phyloP scores from a whole-genome alignment of 2,113 vertebrate genomes.

The Clarias macrocephalus region DNA sequence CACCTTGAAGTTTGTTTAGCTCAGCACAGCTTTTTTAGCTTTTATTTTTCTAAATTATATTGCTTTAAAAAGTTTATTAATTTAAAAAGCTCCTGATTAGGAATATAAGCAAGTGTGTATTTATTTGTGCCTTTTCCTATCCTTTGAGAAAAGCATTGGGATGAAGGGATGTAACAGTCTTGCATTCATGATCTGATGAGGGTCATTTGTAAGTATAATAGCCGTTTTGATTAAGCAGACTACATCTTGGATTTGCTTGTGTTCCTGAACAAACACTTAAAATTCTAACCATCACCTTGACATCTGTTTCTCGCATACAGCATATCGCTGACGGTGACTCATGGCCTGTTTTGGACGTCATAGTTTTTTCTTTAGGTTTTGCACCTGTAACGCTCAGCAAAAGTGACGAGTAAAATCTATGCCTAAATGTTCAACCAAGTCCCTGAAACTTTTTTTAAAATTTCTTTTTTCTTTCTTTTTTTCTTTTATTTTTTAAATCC shows the following conservation, averaged over 20 bases:
- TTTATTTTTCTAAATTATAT: not conserved
- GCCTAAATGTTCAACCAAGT: not conserved
- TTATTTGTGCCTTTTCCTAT: not conserved
- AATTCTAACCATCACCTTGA: not conserved
- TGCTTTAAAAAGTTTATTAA: no score
- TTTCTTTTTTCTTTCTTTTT: no score
- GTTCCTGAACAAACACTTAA: not conserved
- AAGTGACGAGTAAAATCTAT: not conserved
- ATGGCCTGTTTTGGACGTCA: not conserved
- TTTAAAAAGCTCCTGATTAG: not conserved
- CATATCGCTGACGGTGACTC: not conserved
- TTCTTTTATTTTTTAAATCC: not conserved
- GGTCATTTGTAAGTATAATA: not conserved
- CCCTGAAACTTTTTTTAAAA: not conserved
- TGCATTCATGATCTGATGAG: not conserved
- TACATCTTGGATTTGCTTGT: not conserved
- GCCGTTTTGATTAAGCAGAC: not conserved
- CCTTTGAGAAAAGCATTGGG: not conserved
- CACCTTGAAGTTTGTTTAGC: not conserved
- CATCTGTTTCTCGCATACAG: constrained; percentile 3
- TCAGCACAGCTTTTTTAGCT: not conserved
- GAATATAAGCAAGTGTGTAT: not conserved
- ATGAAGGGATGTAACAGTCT: not conserved
- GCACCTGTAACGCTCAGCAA: not conserved
- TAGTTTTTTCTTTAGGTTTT: no score